Conservation (phyloP, 2,113 vertebrate genomes). For the Copsychus sechellarum region DNA sequence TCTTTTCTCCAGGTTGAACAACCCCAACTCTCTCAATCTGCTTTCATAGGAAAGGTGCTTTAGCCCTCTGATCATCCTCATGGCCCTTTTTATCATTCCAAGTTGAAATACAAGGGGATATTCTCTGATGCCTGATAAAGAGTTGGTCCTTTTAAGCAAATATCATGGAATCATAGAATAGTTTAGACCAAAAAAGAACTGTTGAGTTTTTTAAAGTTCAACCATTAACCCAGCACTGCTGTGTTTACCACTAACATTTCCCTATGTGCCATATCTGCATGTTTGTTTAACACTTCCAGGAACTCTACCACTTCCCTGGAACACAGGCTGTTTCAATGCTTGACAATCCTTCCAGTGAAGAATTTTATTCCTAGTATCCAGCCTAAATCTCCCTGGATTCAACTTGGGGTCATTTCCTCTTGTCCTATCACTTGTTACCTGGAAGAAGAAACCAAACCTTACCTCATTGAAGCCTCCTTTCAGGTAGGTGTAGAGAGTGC, state of each 20-base stretch:
- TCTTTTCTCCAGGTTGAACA: not conserved
- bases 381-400: not conserved
- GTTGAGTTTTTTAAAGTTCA: not conserved
- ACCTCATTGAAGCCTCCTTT: not conserved
- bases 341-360: not conserved
- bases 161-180: not conserved
- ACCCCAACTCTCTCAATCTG: not conserved
- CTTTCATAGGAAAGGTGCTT: not conserved
- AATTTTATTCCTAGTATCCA: not conserved
- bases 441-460: not conserved
- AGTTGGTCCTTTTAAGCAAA: not conserved
- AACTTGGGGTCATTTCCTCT: not conserved
- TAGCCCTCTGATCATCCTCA: not conserved
- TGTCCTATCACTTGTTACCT: not conserved
- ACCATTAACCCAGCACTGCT: rapidly evolving
- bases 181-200: not conserved
- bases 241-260: not conserved
- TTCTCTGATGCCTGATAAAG: not conserved
- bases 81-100: not conserved
- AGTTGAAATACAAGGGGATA: not conserved
- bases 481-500: not conserved
- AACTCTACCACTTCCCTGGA: not conserved
- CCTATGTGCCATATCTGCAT: rapidly evolving
- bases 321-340: not conserved
- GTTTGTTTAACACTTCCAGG: not conserved